These are phyloP conservation scores for Lophura swinhoii DNA, from an alignment of 2,797 vertebrate genomes.

Conservation along the genomic window DNA sequence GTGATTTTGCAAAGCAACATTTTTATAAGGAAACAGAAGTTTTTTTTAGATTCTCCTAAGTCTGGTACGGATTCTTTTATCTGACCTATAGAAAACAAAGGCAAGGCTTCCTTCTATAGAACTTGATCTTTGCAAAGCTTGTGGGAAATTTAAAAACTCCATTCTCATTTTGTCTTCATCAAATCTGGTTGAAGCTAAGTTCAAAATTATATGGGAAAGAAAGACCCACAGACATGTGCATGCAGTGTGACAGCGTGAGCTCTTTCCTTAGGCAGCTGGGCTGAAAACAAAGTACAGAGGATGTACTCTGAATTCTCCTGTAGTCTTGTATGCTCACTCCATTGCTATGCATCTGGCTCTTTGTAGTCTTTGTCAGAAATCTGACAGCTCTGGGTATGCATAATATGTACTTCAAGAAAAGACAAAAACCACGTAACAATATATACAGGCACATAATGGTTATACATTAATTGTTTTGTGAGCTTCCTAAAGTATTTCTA, in stretches of 20 bases:
- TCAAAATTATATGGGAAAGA: background rate
- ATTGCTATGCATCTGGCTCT: background rate
- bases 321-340: background rate
- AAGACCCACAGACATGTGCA: background rate
- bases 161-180: background rate
- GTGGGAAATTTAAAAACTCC: background rate
- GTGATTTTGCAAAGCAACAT: background rate
- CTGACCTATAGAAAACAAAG: background rate
- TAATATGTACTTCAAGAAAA: background rate
- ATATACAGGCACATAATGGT: background rate
- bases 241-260: background rate
- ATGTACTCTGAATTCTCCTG: background rate
- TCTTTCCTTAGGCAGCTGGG: background rate
- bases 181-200: background rate
- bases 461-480: constrained; percentile 55
- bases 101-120: background rate
- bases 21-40: background rate
- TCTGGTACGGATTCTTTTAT: background rate
- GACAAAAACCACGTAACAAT: background rate
- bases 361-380: constrained; percentile 49
- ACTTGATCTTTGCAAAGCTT: background rate
- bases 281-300: background rate
- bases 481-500: constrained; percentile 71
- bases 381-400: background rate
- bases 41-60: background rate